A percentile compares a stretch with the other conserved stretches of the same genome.
Conservation (phyloP, 1,140 invertebrate species). For the Drosophila watanabei region DNA sequence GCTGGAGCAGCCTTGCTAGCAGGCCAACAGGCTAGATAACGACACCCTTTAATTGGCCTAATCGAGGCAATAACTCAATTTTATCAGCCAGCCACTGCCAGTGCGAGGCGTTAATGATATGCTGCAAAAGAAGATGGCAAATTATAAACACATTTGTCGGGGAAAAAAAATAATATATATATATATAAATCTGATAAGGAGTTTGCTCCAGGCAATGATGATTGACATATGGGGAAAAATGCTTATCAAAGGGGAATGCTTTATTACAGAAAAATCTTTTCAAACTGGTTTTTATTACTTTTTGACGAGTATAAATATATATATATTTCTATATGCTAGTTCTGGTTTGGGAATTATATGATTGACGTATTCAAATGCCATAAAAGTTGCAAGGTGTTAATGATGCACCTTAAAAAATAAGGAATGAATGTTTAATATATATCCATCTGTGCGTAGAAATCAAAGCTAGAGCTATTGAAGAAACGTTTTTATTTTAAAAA, state of each 20-base stretch:
- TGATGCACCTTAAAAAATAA: conserved; percentile 11
- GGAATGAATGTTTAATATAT: neutral
- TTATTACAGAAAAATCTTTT: conserved; percentile 1
- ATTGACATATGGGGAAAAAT: conserved; percentile 19
- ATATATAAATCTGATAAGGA: conserved; percentile 1
- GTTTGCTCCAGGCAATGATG: neutral
- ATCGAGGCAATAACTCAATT: conserved; percentile 80
- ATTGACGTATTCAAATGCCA: conserved; percentile 14
- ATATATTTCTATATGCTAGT: neutral
- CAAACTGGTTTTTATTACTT: conserved; percentile 16
- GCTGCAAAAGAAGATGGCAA: conserved; percentile 2
- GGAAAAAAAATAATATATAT: conserved; percentile 4
- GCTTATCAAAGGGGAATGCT: neutral
- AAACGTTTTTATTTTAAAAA: neutral
- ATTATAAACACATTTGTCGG: conserved; percentile 23
- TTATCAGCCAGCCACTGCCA: conserved; percentile 60
- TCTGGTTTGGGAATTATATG: conserved; percentile 2
- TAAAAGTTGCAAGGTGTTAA: neutral
- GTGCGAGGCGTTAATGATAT: conserved; percentile 56
- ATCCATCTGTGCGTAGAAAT: too few relatives aligned
- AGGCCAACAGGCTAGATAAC: conserved; percentile 28
- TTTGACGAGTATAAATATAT: neutral
- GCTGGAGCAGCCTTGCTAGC: conserved; percentile 16
- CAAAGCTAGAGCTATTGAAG: neutral
- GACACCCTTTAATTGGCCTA: conserved; percentile 78